These are phyloP conservation scores for Venustoraphidia nigricollis DNA, from an alignment of 2,888 invertebrate species.

Conservation along the genomic window DNA sequence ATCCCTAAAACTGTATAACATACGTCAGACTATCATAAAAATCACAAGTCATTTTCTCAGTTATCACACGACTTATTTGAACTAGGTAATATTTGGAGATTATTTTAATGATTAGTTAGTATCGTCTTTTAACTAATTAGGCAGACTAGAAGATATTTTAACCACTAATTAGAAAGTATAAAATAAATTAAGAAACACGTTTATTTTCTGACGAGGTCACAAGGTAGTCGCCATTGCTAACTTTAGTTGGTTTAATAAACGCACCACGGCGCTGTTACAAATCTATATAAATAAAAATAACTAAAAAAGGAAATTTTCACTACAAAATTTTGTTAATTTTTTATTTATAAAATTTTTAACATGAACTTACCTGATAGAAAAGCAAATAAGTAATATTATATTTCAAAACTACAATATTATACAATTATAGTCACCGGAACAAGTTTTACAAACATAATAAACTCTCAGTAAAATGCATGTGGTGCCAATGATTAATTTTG, in stretches of 20 bases:
- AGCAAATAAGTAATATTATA: no score
- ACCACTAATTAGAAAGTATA: neutral
- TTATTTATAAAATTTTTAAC: no score
- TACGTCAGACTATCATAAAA: constrained; percentile 2
- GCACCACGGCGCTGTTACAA: constrained; percentile 4
- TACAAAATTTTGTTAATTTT: no score
- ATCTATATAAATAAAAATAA: neutral
- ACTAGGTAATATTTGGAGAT: neutral
- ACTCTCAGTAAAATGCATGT: no score
- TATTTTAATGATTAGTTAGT: neutral
- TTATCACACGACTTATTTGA: neutral
- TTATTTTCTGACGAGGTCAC: neutral
- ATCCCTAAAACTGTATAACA: neutral
- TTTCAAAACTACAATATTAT: no score
- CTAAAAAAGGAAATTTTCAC: no score
- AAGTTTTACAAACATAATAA: no score
- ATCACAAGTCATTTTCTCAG: constrained; percentile 5
- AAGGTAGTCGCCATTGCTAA: constrained; percentile 5
- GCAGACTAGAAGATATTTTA: neutral
- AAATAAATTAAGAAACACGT: constrained; percentile 2
- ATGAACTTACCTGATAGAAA: no score
- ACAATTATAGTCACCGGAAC: no score
- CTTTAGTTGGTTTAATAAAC: constrained; percentile 1
- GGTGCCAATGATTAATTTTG: no score
- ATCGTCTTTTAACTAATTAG: neutral